These are phyloP conservation scores for Neoaliturus tenellus DNA, from an alignment of 2,888 invertebrate genomes.

Conservation along the genomic window DNA sequence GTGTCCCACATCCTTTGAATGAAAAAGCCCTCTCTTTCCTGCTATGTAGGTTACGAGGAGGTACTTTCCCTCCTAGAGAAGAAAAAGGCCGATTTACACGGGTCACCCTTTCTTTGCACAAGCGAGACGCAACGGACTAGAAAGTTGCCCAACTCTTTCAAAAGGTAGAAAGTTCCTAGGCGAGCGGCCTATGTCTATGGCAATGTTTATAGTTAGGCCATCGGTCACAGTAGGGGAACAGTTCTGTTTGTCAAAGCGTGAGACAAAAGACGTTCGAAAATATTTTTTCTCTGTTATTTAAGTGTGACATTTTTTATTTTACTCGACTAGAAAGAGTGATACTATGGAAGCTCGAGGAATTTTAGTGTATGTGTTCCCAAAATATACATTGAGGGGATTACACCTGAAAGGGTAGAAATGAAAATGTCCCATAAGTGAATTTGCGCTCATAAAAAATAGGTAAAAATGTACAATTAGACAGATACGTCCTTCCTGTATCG, in stretches of 20 bases:
- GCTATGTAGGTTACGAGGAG: constrained; percentile 11
- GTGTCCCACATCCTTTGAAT: neutral
- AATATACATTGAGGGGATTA: too few relatives aligned
- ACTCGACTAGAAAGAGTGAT: too few relatives aligned
- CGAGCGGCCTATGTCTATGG: neutral
- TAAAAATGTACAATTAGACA: too few relatives aligned
- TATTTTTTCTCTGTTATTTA: neutral
- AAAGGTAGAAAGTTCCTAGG: constrained; percentile 35
- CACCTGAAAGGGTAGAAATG: too few relatives aligned
- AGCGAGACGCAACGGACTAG: constrained; percentile 39
- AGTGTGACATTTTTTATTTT: neutral
- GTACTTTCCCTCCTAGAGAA: constrained; percentile 34
- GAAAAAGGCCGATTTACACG: constrained; percentile 35
- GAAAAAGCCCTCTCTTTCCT: neutral
- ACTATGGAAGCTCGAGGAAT: too few relatives aligned
- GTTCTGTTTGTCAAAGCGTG: neutral
- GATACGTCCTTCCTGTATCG: too few relatives aligned
- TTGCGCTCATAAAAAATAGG: too few relatives aligned
- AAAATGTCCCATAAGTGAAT: too few relatives aligned
- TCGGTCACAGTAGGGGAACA: neutral
- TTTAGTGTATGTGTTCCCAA: too few relatives aligned
- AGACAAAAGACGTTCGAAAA: neutral
- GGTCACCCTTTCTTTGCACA: constrained; percentile 46
- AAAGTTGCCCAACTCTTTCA: constrained; percentile 51
- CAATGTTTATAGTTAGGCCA: too few relatives aligned